Conservation (phyloP, 2,113 vertebrate species). For the Arenaria interpres region DNA sequence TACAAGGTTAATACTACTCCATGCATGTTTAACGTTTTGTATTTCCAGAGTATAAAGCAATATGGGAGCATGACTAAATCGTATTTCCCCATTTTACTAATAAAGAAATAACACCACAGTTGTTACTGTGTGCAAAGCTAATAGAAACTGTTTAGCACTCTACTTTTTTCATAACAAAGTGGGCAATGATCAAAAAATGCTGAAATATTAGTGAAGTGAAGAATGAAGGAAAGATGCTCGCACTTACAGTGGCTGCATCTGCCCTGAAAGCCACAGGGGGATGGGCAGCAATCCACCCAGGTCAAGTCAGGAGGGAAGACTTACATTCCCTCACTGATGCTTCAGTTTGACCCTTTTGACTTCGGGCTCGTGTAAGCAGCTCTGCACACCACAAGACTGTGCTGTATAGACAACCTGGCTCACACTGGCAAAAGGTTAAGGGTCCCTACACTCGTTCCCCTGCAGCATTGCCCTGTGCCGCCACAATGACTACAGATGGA, state of each 20-base stretch:
- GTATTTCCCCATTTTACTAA: background rate
- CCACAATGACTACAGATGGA: background rate
- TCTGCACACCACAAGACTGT: background rate
- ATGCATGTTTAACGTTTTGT: background rate
- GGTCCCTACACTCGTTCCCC: accelerated
- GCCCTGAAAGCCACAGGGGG: background rate
- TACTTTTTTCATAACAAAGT: background rate
- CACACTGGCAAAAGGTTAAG: background rate
- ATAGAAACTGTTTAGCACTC: background rate
- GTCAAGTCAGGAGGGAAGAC: background rate
- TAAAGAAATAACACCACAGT: background rate
- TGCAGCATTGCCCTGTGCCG: background rate
- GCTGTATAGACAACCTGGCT: background rate
- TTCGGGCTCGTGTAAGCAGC: background rate
- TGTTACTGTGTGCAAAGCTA: background rate
- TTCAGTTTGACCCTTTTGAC: background rate
- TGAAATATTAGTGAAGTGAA: background rate
- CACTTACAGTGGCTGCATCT: background rate
- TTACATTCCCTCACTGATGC: background rate
- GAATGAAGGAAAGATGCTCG: background rate
- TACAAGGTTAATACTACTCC: background rate
- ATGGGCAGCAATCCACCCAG: background rate
- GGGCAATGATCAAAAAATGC: background rate
- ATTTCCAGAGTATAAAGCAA: background rate
- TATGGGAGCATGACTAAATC: background rate